Evolutionary conservation across 2,797 vertebrate genomes (phyloP).

Genomic region (Buceros bicornis): DNA sequence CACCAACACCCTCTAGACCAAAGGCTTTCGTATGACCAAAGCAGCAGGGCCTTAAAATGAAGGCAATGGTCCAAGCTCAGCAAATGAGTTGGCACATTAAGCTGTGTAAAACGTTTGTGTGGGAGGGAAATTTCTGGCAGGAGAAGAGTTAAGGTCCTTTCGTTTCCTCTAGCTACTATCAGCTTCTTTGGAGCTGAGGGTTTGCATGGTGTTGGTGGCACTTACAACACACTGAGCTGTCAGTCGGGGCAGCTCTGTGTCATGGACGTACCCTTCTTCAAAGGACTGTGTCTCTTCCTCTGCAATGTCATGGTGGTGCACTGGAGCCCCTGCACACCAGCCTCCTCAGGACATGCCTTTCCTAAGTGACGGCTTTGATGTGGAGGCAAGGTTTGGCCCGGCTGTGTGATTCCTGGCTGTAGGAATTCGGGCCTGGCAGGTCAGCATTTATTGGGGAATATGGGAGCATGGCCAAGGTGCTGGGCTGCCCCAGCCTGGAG

Average conservation of each 20-base stretch:
- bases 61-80: background rate
- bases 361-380: background rate
- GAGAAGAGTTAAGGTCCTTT: background rate
- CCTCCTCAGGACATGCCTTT: background rate
- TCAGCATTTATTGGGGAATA: background rate
- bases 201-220: background rate
- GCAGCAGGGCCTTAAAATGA: background rate
- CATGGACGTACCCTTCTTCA: fast-evolving
- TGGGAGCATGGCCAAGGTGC: background rate
- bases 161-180: background rate
- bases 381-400: background rate
- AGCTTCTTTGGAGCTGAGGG: background rate
- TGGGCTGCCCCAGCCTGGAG: background rate
- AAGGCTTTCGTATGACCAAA: background rate
- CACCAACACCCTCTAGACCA: background rate
- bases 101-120: background rate
- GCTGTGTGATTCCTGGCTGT: background rate
- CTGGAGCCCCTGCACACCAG: background rate
- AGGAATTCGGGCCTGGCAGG: background rate
- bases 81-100: background rate
- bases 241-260: background rate
- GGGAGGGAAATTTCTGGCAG: background rate
- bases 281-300: background rate
- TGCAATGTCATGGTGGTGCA: fast-evolving
- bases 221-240: background rate